Conservation (phyloP, 2,113 vertebrate species). For the Zeus faber region DNA sequence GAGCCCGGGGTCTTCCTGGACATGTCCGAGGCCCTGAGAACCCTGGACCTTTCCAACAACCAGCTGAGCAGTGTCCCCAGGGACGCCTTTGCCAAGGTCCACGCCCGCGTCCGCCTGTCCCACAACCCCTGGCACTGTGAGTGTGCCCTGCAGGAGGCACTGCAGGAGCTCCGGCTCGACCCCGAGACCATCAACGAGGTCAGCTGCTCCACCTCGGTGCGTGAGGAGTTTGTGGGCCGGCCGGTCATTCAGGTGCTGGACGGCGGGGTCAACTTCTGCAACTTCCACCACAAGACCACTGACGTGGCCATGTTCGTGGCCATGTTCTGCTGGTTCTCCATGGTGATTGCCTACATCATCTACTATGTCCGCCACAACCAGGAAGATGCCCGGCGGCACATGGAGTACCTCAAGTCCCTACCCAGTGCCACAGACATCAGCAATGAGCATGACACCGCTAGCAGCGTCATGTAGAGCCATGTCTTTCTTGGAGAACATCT, state of each 20-base stretch:
- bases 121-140: slow-evolving; percentile 89
- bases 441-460: too few species aligned
- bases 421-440: too few species aligned
- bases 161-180: slow-evolving; percentile 80
- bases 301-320: slow-evolving; percentile 86
- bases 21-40: slow-evolving; percentile 73
- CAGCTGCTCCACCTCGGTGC: slow-evolving; percentile 79
- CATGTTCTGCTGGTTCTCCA: slow-evolving; percentile 90
- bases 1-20: slow-evolving; percentile 79
- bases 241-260: slow-evolving; percentile 84
- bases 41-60: slow-evolving; percentile 85
- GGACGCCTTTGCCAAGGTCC: slow-evolving; percentile 79
- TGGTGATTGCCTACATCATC: slow-evolving; percentile 81
- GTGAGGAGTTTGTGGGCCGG: slow-evolving; percentile 77
- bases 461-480: too few species aligned
- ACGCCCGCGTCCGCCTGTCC: slow-evolving; percentile 79
- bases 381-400: slow-evolving; percentile 79
- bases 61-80: slow-evolving; percentile 81
- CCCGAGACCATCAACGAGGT: slow-evolving; percentile 80
- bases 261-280: slow-evolving; percentile 83
- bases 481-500: too few species aligned
- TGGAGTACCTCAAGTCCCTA: slow-evolving; percentile 78
- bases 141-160: slow-evolving; percentile 83
- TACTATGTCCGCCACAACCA: slow-evolving; percentile 87
- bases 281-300: slow-evolving; percentile 77